Evolutionary conservation across 1,140 invertebrate species (phyloP).

Genomic region (Cydia pomonella): DNA sequence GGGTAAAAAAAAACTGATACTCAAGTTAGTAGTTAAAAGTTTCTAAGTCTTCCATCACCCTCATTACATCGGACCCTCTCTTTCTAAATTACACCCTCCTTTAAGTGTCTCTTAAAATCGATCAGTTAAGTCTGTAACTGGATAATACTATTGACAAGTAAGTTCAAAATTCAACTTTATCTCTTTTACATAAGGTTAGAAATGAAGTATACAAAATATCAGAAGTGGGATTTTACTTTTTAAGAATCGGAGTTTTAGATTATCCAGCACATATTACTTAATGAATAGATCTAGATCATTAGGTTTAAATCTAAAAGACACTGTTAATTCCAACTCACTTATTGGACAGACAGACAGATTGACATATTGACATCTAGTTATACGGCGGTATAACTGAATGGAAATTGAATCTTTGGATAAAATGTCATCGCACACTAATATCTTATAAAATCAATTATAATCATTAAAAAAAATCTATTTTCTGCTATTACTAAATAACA

Average conservation of each 20-base stretch:
- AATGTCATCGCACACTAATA: conserved; percentile 7
- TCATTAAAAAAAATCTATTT: conserved; percentile 35
- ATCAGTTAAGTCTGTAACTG: neutral
- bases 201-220: neutral
- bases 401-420: conserved; percentile 48
- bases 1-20: no score
- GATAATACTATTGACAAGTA: neutral
- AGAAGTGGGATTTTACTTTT: neutral
- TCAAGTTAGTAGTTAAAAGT: neutral
- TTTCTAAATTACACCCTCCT: conserved; percentile 9
- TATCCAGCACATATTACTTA: conserved; percentile 45
- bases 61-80: conserved; percentile 11
- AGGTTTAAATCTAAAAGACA: conserved; percentile 46
- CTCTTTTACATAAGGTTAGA: neutral
- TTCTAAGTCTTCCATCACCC: neutral
- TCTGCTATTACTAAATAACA: conserved; percentile 50
- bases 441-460: conserved; percentile 41
- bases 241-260: conserved; percentile 8
- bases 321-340: conserved; percentile 41
- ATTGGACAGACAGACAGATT: conserved; percentile 4
- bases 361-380: conserved; percentile 36
- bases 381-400: conserved; percentile 42
- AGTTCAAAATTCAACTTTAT: neutral
- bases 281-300: conserved; percentile 42
- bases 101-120: neutral